phyloP scores from a whole-genome alignment of 2,797 vertebrate genomes.

The Vultur gryphus region DNA sequence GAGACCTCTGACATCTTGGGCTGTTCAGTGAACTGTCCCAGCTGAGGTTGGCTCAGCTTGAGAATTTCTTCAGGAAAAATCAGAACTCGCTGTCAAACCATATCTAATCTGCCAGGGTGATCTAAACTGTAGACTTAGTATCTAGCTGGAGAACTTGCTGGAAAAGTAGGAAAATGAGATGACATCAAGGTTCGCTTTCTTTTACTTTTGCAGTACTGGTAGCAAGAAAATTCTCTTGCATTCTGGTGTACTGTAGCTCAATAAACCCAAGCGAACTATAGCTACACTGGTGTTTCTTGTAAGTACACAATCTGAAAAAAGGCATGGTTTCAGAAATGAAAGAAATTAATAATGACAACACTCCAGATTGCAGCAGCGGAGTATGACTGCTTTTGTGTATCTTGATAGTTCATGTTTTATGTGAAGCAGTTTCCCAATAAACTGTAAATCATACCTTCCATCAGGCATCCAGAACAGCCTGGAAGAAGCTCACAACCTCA shows the following conservation, averaged over 20 bases:
- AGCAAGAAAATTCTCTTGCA: rapidly evolving
- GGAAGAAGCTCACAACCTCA: background rate
- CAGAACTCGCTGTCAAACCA: rapidly evolving
- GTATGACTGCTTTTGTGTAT: background rate
- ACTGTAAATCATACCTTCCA: background rate
- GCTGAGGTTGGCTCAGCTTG: background rate
- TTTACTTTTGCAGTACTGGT: background rate
- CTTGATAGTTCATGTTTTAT: background rate
- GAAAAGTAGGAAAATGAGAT: background rate
- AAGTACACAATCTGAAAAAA: background rate
- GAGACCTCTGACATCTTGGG: background rate
- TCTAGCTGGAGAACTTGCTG: background rate
- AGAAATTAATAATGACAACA: background rate
- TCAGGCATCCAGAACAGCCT: background rate
- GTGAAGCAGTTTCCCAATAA: background rate
- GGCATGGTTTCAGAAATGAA: too few relatives aligned
- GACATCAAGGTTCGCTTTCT: background rate
- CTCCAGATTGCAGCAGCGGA: rapidly evolving
- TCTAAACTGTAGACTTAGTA: rapidly evolving
- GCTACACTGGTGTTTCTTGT: rapidly evolving
- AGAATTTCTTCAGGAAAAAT: background rate
- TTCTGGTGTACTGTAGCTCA: background rate
- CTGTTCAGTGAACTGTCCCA: background rate
- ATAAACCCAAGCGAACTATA: rapidly evolving
- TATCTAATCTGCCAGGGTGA: background rate